Evolutionary conservation across 2,888 invertebrate species (phyloP).

Genomic region (Cryptosula pallasiana): DNA sequence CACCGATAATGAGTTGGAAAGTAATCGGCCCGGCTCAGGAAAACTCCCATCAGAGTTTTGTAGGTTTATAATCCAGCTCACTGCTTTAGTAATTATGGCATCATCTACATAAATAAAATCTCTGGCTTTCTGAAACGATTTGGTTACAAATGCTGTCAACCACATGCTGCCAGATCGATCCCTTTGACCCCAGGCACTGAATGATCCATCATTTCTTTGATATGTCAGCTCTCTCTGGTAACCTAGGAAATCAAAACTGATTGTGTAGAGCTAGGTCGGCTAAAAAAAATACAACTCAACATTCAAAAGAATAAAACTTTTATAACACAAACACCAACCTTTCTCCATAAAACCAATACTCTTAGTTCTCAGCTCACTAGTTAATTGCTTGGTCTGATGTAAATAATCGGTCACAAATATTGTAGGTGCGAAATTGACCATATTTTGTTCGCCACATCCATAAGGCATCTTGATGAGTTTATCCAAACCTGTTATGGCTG

Average conservation of each 20-base stretch:
- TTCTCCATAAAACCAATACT: background rate
- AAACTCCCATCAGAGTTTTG: constrained; percentile 74
- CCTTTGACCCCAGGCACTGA: constrained; percentile 73
- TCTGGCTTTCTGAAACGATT: constrained; percentile 70
- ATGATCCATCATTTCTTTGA: constrained; percentile 79
- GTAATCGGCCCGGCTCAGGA: constrained; percentile 66
- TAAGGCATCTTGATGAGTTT: constrained; percentile 72
- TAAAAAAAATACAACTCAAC: too few relatives aligned
- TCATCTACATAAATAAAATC: constrained; percentile 66
- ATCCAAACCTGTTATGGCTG: constrained; percentile 71
- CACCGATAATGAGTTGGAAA: constrained; percentile 67
- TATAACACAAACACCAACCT: too few relatives aligned
- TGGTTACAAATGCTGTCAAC: constrained; percentile 79
- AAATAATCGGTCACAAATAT: constrained; percentile 82
- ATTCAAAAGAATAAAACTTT: too few relatives aligned
- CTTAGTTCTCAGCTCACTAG: constrained; percentile 60
- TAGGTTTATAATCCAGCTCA: constrained; percentile 68
- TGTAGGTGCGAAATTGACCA: constrained; percentile 84
- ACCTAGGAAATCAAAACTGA: too few relatives aligned
- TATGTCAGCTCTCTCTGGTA: constrained; percentile 89
- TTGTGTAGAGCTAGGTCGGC: too few relatives aligned
- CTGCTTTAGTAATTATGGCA: constrained; percentile 63
- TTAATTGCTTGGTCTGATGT: constrained; percentile 66
- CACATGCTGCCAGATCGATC: constrained; percentile 71
- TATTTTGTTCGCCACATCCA: constrained; percentile 89